Conservation (phyloP, 1,140 invertebrate species). For the fruit fly (Drosophila melanogaster) region Release_6_plus_ISO1_MT NC_004354.4:7543001-7543500, state of each 20-base stretch:
- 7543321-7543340: not conserved
- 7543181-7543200: not conserved
- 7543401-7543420: conserved; percentile 19
- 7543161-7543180: not conserved
- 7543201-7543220: too few relatives aligned
- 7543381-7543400: conserved; percentile 40
- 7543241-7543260: not conserved
- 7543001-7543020: conserved; percentile 20
- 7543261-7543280: not conserved
- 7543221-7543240: not conserved
- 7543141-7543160: not conserved
- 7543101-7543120: conserved; percentile 1
- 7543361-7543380: not conserved
- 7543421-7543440: conserved; percentile 6
- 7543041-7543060: not conserved
- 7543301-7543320: conserved; percentile 14
- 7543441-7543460: conserved; percentile 15
- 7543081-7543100: conserved; percentile 3
- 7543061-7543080: not conserved
- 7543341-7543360: conserved; percentile 2
- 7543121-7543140: not conserved
- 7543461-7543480: conserved; percentile 48
- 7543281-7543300: conserved; percentile 17
- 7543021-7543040: not conserved
- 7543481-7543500: conserved; percentile 79